These are phyloP conservation scores for Spinus olivaceus DNA, from an alignment of 2,797 vertebrate species.

Conservation along the genomic window DNA sequence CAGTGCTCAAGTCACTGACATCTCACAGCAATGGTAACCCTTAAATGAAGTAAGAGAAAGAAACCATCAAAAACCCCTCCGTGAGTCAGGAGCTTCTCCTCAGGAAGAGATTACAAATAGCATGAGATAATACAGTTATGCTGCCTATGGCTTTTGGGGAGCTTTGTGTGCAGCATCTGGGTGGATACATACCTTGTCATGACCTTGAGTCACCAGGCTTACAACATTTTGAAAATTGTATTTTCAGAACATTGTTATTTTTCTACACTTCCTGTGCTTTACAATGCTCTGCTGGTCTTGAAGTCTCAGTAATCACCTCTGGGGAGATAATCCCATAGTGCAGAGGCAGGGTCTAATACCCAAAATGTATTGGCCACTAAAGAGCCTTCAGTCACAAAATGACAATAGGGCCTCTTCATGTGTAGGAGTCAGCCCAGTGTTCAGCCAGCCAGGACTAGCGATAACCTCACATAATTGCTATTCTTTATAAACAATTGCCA, in stretches of 20 bases:
- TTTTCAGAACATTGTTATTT: neutral
- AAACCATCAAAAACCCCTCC: neutral
- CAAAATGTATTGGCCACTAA: neutral
- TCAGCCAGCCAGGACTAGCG: neutral
- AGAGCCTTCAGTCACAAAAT: neutral
- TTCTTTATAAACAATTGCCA: neutral
- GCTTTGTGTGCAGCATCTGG: neutral
- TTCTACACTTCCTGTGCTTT: neutral
- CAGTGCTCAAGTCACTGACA: neutral
- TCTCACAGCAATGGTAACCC: neutral
- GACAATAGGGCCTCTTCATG: neutral
- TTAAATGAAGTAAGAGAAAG: neutral
- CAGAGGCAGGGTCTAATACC: neutral
- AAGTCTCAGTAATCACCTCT: neutral
- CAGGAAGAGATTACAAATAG: neutral
- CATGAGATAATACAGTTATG: constrained; percentile 11
- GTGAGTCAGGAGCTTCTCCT: neutral
- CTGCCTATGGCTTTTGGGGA: neutral
- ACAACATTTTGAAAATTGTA: neutral
- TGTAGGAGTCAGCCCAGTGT: neutral
- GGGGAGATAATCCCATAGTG: neutral
- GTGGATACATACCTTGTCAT: neutral
- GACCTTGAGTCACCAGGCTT: neutral
- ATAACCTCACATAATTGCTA: neutral
- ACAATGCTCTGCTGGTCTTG: neutral